Percentiles rank a stretch among this genome's conserved stretches.
phyloP scores from a whole-genome alignment of 1,140 invertebrate species.

The Lepidurus couesii region DNA sequence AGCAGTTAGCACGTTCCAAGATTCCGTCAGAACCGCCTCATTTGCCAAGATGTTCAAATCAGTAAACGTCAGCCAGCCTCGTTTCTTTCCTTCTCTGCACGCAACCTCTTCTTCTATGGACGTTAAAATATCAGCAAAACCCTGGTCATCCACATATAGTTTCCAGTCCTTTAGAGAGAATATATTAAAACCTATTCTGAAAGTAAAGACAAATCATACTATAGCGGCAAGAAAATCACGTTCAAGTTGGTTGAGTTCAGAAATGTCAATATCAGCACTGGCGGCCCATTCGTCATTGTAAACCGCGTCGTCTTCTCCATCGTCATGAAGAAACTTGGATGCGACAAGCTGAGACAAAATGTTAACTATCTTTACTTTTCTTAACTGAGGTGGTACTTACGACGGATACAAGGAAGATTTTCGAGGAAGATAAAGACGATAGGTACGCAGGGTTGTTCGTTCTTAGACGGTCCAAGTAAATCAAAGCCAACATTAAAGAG shows the following conservation, averaged over 20 bases:
- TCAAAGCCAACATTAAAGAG: slow-evolving; percentile 69
- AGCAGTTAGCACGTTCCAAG: slow-evolving; percentile 46
- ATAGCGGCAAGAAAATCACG: slow-evolving; percentile 82
- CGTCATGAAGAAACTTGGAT: slow-evolving; percentile 88
- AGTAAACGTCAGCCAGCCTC: slow-evolving; percentile 80
- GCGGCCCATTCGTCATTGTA: slow-evolving; percentile 83
- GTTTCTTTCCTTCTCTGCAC: slow-evolving; percentile 59
- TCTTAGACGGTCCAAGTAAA: slow-evolving; percentile 81
- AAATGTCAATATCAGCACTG: slow-evolving; percentile 64
- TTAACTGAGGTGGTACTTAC: slow-evolving; percentile 49
- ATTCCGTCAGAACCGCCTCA: slow-evolving; percentile 46
- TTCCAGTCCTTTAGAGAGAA: slow-evolving; percentile 67
- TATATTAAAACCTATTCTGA: slow-evolving; percentile 31
- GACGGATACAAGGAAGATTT: slow-evolving; percentile 86
- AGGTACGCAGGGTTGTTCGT: slow-evolving; percentile 75
- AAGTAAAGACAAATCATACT: slow-evolving; percentile 53
- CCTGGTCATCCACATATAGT: slow-evolving; percentile 63
- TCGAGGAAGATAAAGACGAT: slow-evolving; percentile 69
- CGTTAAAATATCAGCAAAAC: slow-evolving; percentile 62
- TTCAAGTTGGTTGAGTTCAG: slow-evolving; percentile 76
- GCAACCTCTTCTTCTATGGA: slow-evolving; percentile 65
- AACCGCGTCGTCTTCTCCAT: slow-evolving; percentile 82
- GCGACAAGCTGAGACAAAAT: slow-evolving; percentile 72
- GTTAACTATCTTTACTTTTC: slow-evolving; percentile 30
- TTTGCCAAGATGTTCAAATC: slow-evolving; percentile 63